These are phyloP conservation scores for Malurus leucopterus DNA, from an alignment of 2,797 vertebrate genomes.

Conservation along the genomic window DNA sequence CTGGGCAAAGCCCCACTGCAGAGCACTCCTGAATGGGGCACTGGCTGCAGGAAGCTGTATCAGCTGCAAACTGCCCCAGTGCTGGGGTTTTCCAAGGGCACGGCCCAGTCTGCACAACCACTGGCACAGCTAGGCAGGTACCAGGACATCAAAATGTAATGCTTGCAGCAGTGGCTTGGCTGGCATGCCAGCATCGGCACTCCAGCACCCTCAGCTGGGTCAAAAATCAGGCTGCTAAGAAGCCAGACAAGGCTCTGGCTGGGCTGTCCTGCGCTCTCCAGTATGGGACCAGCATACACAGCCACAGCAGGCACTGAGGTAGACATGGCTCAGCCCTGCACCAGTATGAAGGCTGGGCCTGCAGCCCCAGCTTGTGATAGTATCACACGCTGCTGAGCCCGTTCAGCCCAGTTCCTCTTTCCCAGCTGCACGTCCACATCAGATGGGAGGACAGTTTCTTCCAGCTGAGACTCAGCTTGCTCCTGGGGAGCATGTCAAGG, in stretches of 20 bases:
- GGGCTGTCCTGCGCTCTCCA: not conserved
- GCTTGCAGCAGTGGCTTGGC: not conserved
- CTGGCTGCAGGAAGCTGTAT: not conserved
- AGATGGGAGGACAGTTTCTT: not conserved
- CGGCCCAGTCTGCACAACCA: fast-evolving
- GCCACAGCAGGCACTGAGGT: not conserved
- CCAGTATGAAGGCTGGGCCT: not conserved
- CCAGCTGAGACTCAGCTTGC: fast-evolving
- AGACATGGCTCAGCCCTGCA: not conserved
- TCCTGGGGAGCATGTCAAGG: fast-evolving
- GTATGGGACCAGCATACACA: fast-evolving
- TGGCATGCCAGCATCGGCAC: fast-evolving
- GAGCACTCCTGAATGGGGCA: not conserved
- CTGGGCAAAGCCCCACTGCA: not conserved
- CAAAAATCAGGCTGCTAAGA: not conserved
- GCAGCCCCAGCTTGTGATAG: not conserved
- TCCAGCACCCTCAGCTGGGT: not conserved
- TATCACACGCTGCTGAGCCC: fast-evolving
- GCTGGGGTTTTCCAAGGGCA: not conserved
- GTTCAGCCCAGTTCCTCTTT: constrained; percentile 2
- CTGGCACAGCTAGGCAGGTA: not conserved
- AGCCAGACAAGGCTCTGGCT: not conserved
- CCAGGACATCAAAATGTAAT: fast-evolving
- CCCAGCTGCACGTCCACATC: fast-evolving
- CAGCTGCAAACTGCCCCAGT: not conserved